These are phyloP conservation scores for Aplysina aerophoba DNA, from an alignment of 37 sponge, comb jelly and placozoan species.

Conservation along the genomic window DNA sequence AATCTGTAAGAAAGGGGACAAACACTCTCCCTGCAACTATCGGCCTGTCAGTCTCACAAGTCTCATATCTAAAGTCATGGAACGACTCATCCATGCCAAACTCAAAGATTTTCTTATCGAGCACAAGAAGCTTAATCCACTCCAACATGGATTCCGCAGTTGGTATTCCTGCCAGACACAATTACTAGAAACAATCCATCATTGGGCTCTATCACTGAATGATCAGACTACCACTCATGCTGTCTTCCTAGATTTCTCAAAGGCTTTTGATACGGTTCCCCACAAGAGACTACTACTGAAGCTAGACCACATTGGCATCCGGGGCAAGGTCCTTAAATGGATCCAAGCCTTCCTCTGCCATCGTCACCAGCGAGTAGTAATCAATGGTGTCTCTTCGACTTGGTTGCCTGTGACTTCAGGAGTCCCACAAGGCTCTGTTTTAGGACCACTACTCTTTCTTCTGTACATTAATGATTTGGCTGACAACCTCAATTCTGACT, in stretches of 20 bases:
- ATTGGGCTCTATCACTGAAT: constrained; percentile 39
- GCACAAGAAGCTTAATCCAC: neutral
- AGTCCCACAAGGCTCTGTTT: constrained; percentile 51
- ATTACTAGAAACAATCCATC: constrained; percentile 43
- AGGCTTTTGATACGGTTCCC: constrained; percentile 50
- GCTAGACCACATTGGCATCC: constrained; percentile 42
- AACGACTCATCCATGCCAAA: constrained; percentile 13
- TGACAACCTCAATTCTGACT: neutral
- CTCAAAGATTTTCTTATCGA: constrained; percentile 1
- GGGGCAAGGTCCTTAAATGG: constrained; percentile 35
- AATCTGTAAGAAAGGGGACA: constrained; percentile 31
- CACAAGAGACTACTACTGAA: constrained; percentile 30
- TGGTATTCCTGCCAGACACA: constrained; percentile 34
- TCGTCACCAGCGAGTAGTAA: constrained; percentile 27
- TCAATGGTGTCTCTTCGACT: constrained; percentile 31
- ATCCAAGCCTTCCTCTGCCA: constrained; percentile 26
- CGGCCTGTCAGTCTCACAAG: constrained; percentile 40
- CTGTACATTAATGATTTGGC: constrained; percentile 54
- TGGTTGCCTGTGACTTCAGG: constrained; percentile 44
- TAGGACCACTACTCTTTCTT: constrained; percentile 51
- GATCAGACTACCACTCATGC: constrained; percentile 22
- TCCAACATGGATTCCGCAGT: constrained; percentile 42
- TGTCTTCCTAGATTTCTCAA: constrained; percentile 35
- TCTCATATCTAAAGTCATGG: constrained; percentile 39
- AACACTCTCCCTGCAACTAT: constrained; percentile 47